Evolutionary conservation across 2,888 invertebrate genomes (phyloP).

Genomic region (Acrobasis consociella): DNA sequence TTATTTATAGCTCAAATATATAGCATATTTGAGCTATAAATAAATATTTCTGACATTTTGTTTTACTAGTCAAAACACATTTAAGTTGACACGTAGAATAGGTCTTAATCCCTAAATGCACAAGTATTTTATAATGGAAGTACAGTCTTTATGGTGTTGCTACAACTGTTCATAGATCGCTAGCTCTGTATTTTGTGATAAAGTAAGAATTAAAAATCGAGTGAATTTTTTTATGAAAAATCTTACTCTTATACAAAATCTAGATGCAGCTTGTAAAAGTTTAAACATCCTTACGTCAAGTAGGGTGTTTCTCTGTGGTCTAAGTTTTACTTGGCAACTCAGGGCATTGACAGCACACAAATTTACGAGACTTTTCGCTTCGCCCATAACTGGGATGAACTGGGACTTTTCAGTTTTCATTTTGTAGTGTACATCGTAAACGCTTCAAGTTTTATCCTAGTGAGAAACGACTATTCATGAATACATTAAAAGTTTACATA

Average conservation of each 20-base stretch:
- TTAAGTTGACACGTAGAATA: no score
- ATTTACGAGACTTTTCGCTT: slow-evolving; percentile 51
- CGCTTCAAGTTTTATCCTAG: slow-evolving; percentile 25
- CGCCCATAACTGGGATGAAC: slow-evolving; percentile 41
- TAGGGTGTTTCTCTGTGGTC: slow-evolving; percentile 33
- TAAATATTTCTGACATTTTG: no score
- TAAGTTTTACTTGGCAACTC: slow-evolving; percentile 55
- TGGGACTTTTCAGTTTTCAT: slow-evolving; percentile 32
- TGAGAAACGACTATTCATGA: slow-evolving; percentile 2
- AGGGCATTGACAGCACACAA: slow-evolving; percentile 58
- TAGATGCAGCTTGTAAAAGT: slow-evolving; percentile 34
- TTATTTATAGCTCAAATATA: no score
- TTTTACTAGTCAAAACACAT: no score
- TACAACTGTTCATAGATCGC: no score
- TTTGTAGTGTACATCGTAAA: slow-evolving; percentile 28
- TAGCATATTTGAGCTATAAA: no score
- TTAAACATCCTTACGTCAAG: slow-evolving; percentile 37
- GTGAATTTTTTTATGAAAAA: no score
- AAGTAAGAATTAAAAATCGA: no score
- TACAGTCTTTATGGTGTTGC: no score
- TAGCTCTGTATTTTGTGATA: no score
- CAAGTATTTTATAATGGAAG: no score
- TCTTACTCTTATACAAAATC: neutral
- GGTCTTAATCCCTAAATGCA: no score
- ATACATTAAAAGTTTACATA: neutral